Base-by-base conservation (phyloP, 2,888 invertebrate species). In the Rhingia campestris region DNA sequence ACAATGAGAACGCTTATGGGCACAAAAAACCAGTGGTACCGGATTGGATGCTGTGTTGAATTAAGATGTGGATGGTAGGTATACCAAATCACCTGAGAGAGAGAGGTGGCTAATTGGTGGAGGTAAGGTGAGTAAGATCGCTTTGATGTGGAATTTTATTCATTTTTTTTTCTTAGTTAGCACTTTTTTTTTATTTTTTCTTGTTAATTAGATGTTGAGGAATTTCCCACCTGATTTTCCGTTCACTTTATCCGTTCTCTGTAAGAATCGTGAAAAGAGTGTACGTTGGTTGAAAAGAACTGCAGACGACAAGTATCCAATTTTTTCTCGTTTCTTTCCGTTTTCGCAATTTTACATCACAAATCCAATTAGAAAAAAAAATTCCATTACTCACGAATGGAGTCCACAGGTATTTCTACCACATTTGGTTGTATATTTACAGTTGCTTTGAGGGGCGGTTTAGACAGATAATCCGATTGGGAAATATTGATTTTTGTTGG, bases 31-130 rank as follows among this genome's bases (percentile, higher is more conserved):
- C 73, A 73, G 86, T 86, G 86, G 81, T 86, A 70, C 86, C 86
- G 81, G 85, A 81, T 86, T 86, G 86, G 86, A 86, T 86, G 86
- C 86, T 86, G 81, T 82, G 72, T 85, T 63, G 75, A 84, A 74
- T 82, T 63, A 10, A 59, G 69, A 72, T 81, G 81, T 76, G 81
- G 85, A 81, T 72, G 58, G 66, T 67, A 72, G 56, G 22, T 22
- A 22, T 2, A 22, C 22, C 35, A 47, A 49, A 72, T 53, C 75
- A 76, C 72, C 70, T 79, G 72, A 79, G 64, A 75, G 54, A 32
- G 54, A 54, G 30, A 53, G 37, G 73, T 30, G 37, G 39, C 7
- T 41, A 49, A 33, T 53, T 75, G 30, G 51, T 53, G 49, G 69
- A 12, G 70, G 43, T 66, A 72, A 64, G 81, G 61, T 74, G 69